Base-by-base conservation (phyloP, 2,113 vertebrate genomes). In the Lipophrys pholis region DNA sequence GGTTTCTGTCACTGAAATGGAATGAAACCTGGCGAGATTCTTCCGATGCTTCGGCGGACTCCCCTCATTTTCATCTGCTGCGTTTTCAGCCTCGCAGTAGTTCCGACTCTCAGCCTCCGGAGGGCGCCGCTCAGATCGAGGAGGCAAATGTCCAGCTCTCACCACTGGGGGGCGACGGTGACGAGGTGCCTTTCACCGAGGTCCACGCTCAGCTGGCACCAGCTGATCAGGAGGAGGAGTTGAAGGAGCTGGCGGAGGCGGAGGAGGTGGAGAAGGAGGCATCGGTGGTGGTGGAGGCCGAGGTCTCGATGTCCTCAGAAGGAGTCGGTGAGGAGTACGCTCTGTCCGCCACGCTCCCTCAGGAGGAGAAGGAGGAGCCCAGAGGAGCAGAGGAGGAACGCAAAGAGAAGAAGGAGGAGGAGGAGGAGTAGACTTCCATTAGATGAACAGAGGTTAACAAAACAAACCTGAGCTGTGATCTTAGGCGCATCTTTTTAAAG, bases 121-220 rank as follows among this genome's bases (percentile, higher is more conserved):
- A 92, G 7, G 85, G 54, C 69, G 57, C 91, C 0, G 35, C 30
- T 9, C 78, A 77, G 40, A 39, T 41, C 0, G 54, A 45, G 45
- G 82, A 79, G 38, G 83, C 81, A 2, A 64, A 90, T 1, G 35
- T 91, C 30, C 85, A 93, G 75, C 41, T 89, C 8, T 78, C 82
- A 6, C 69, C 87, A 0, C 43, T 87, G 40, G 68, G 43, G 9
- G 61, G 57, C 56, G 21, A 59, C 0, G 82, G 87, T 9, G 93
- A 94, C n/a, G 93, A 94, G 0, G 12, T 71, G 51, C 83, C 93
- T 0, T 92, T 95, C 0, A 73, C 88, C 0, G 91, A 95, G 78
- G 92, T 91, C 17, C 94, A 95, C 8, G 91, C 95, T 0, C 92
- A 96, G 21, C 75, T 93, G 45, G 92, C 93, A 0, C 82, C 93